Percentiles rank a stretch among this genome's conserved stretches.
These are phyloP conservation scores for Neoitamus cyanurus DNA, from an alignment of 2,888 invertebrate species.

Conservation along the genomic window DNA sequence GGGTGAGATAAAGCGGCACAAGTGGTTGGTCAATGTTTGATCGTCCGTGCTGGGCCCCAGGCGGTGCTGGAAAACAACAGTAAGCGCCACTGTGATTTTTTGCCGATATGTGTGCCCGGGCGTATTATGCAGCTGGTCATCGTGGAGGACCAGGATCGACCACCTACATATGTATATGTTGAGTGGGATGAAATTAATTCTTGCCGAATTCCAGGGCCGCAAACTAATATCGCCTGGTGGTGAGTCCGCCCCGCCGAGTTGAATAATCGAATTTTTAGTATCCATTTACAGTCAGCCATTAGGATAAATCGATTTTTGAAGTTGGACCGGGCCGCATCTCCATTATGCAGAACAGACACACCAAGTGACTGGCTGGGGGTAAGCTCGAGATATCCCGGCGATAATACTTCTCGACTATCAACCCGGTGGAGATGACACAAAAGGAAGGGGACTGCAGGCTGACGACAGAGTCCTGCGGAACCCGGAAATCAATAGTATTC, in stretches of 20 bases:
- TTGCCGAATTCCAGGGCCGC: background rate
- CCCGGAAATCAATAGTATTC: constrained; percentile 30
- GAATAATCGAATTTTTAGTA: constrained; percentile 28
- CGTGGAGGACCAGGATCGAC: background rate
- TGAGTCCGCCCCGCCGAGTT: background rate
- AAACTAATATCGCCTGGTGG: background rate
- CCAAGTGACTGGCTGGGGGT: background rate
- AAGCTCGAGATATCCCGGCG: background rate
- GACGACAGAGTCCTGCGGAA: background rate
- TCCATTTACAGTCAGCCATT: background rate
- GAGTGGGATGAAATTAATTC: background rate
- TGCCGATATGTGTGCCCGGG: background rate
- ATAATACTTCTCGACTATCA: constrained; percentile 1
- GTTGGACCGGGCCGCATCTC: background rate
- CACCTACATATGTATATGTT: background rate
- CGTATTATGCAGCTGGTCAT: background rate
- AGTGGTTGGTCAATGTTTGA: background rate
- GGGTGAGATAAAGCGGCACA: background rate
- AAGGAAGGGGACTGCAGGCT: background rate
- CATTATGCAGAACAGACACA: background rate
- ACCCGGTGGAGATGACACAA: background rate
- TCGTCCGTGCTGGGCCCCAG: background rate
- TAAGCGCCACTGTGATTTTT: background rate
- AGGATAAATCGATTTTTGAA: constrained; percentile 24
- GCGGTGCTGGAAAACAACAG: background rate